Evolutionary conservation across 53 echinoderm and acorn worm genomes (phyloP).

Genomic region (Holothuria scabra): DNA sequence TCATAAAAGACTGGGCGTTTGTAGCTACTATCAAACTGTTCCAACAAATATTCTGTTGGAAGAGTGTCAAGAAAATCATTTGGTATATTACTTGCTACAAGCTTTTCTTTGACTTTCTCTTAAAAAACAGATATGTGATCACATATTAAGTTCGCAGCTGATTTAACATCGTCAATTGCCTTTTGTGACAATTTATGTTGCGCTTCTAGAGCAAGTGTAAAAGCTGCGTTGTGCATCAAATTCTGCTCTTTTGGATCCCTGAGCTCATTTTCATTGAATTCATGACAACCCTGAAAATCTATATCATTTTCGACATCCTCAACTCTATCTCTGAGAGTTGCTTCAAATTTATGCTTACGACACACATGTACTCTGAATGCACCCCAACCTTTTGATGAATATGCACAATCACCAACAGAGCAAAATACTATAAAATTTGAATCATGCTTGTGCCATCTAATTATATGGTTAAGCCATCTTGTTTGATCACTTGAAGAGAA

Average conservation of each 20-base stretch:
- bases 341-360: constrained; percentile 51
- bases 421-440: constrained; percentile 57
- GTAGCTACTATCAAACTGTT: constrained; percentile 38
- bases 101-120: constrained; percentile 8
- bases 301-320: neutral
- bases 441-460: constrained; percentile 44
- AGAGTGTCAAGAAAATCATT: constrained; percentile 38
- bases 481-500: constrained; percentile 37
- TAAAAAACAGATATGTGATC: constrained; percentile 39
- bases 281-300: constrained; percentile 14
- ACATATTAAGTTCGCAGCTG: constrained; percentile 46
- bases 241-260: no score
- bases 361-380: constrained; percentile 59
- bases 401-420: constrained; percentile 50
- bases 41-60: constrained; percentile 29
- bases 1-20: constrained; percentile 47
- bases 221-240: constrained; percentile 35
- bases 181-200: constrained; percentile 53
- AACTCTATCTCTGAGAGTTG: constrained; percentile 11
- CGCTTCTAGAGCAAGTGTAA: constrained; percentile 53
- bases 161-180: constrained; percentile 47
- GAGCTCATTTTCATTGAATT: neutral
- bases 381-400: constrained; percentile 58
- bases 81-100: constrained; percentile 32
- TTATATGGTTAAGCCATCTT: constrained; percentile 37